Base-by-base conservation (phyloP, 2,888 invertebrate species). In the Drosophila birchii region DNA sequence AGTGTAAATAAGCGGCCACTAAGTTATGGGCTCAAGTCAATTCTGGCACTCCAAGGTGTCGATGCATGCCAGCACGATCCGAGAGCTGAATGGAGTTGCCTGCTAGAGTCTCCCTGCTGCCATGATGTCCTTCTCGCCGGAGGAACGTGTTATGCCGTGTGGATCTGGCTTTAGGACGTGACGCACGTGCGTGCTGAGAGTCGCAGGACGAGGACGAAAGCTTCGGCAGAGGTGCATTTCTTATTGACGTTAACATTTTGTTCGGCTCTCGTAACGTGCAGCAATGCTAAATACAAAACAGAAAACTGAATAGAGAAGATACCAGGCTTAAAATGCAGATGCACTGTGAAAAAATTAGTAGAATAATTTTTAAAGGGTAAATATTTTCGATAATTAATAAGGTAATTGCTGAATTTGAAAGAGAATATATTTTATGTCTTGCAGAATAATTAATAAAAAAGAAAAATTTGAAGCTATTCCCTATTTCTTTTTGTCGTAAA, bases 211-310 rank as follows among this genome's bases (percentile, higher is more conserved):
- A 64, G 60, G 71, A 66, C 51, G 23, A 16, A 41, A 55, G 38
- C 49, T 73, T 58, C 49, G 47, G 56, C 62, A 72, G 74, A 75
- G 74, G 75, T 83, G 79, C 75, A 76, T 78, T 80, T 73, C 70
- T 76, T 84, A 87, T 89, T 85, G 89, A 89, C 86, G 81, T 80
- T 78, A 75, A 85, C 79, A 76, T 81, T 78, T 81, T 72, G 66
- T 80, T 64, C 51, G 34, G 54, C 64, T 43, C 59, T 56, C 62
- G 74, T 49, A 78, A 62, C 78, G 78, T 77, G 60, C 56, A 38
- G 74, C 67, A 62, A 67, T 63, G 61, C 51, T 51, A 72, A 58
- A 49, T 62, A 55, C 62, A 59, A 74, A 79, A 66, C 73, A 69
- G 64, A 71, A 63, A 72, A 58, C 64, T 64, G 14, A 51, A 51